Base-by-base conservation (phyloP, 2,888 invertebrate genomes). In the Chrysolina americana region DNA sequence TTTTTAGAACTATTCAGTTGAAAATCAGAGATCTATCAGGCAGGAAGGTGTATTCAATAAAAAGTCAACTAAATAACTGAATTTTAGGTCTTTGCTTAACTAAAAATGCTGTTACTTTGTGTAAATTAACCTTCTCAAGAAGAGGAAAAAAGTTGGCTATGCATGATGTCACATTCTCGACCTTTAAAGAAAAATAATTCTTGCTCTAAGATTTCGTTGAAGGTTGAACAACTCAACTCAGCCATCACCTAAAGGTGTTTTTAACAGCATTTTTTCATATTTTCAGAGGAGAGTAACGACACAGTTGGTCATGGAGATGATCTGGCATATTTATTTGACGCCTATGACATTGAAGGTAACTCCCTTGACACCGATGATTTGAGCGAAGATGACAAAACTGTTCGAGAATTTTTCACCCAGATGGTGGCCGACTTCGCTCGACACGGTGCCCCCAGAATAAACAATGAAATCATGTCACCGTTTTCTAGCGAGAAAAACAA, bases 301-400 rank as follows among this genome's bases (percentile, higher is more conserved):
- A 84, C 90, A 85, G 90, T 92, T 0, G 89, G 91, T 0, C 94
- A 94, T 82, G 94, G 94, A 0, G 94, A 94, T 81, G 94, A 94
- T 81, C 85, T 94, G 36, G 91, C 92, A 0, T 94, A 93, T 82
- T 88, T 94, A 81, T 94, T 94, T 82, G 93, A 94, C 83, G 90
- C 91, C 0, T 88, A 91, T 56, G 91, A 93, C 76, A 85, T 91
- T 0, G 89, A 91, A 64, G 93, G 93, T 0, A 90, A 89, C 19
- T 88, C 91, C 0, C 75, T 92, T 23, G 87, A 81, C 19, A 73
- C 77, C 0, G 88, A 86, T 15, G 81, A 88, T 5, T 77, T 85
- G 23, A 89, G 88, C 6, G 86, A 89, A 17, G 90, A 91, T 8
- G 95, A 95, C 81, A 87, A 91, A 10, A 88, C 90, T 79, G 93